Evolutionary conservation across 2,888 invertebrate species (phyloP), one percentile per base, ranked within the genome.

Genomic region (Aplocera efformata): DNA sequence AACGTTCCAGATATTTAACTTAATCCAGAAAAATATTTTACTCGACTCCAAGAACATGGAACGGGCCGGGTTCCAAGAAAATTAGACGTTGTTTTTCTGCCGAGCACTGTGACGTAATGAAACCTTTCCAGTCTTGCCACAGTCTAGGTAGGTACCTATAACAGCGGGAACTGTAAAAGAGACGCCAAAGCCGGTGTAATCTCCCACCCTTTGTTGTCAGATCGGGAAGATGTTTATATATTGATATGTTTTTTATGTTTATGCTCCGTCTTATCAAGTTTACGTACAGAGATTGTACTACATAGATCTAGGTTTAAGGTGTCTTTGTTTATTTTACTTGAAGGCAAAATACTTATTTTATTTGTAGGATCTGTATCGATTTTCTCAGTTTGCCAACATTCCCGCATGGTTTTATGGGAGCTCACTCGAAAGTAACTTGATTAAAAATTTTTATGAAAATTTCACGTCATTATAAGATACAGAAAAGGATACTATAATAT

Each of bases 1-100:
- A 32, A 44, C 7, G 9, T 25, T 28, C 24, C 8, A 29, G 25
- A 40, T 41, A 27, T 7, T 30, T 17, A 3, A 40, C 28, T 26
- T 26, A 36, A 36, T 36, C 40, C 35, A 30, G 32, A 7, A 29
- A 29, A 36, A 33, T 42, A 29, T 38, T 38, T 33, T 25, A 10
- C 26, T 29, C 27, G 3, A 32, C 17, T 22, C 7, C n/a, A 7
- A n/a, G 22, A 39, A 34, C 27, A 44, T 34, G 36, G 25, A 27
- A 24, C 31, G 53, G 45, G 53, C 41, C 32, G 29, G 37, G 41
- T 53, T 43, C 44, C 49, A 49, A 53, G 50, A 41, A 58, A 56
- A 56, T 60, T 53, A 56, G 49, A 50, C 36, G 48, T 56, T 61
- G 56, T 67, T 63, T 63, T 63, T 56, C 48, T 53, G 52, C 40